A percentile compares a stretch with the other conserved stretches of the same genome.
Conservation (phyloP, 2,888 invertebrate species). For the Drosophila anomelani region DNA sequence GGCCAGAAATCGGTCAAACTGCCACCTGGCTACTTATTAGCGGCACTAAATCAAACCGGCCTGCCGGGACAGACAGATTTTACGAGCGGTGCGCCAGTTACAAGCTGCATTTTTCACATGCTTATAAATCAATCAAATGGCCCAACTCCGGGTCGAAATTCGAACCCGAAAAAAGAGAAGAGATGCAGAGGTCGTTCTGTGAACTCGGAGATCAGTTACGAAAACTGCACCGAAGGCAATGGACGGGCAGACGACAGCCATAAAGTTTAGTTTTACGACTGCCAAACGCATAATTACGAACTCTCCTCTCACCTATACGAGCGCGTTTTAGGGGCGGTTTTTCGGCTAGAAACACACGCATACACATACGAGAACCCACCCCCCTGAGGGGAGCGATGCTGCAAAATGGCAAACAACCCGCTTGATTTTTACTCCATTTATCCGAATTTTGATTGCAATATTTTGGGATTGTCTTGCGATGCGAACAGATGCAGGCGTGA, state of each 20-base stretch:
- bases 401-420: constrained; percentile 48
- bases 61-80: constrained; percentile 37
- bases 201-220: constrained; percentile 42
- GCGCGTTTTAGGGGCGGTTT: constrained; percentile 43
- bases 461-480: constrained; percentile 33
- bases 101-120: constrained; percentile 65
- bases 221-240: constrained; percentile 32
- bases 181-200: constrained; percentile 36
- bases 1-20: constrained; percentile 40
- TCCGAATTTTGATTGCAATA: constrained; percentile 38
- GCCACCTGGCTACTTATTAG: constrained; percentile 53
- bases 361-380: constrained; percentile 18
- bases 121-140: constrained; percentile 71
- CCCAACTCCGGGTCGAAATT: constrained; percentile 19
- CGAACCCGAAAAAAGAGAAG: background rate
- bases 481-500: constrained; percentile 75
- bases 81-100: constrained; percentile 37
- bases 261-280: constrained; percentile 79
- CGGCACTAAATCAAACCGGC: constrained; percentile 50
- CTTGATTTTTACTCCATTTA: constrained; percentile 35
- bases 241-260: constrained; percentile 45
- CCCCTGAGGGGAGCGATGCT: constrained; percentile 11
- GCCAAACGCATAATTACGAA: constrained; percentile 69
- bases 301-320: constrained; percentile 58
- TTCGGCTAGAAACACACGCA: background rate